Evolutionary conservation across 2,797 vertebrate genomes (phyloP).

Genomic region (Petrocephalus schoutedeni): DNA sequence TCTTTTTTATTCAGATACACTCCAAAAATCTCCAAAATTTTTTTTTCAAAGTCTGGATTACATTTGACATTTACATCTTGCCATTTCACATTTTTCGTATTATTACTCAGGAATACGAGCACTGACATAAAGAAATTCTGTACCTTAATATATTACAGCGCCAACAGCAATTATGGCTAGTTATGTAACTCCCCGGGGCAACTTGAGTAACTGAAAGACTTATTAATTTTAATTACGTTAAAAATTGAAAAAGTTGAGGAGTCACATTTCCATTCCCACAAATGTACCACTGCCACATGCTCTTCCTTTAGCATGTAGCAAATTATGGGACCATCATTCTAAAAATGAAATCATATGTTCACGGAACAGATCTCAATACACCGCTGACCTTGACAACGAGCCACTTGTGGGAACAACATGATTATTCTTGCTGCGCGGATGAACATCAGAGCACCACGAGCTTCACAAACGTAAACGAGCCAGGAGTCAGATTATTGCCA

Average conservation of each 20-base stretch:
- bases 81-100: not conserved
- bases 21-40: not conserved
- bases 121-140: not conserved
- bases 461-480: not conserved
- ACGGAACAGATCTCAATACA: not conserved
- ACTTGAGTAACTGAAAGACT: not conserved
- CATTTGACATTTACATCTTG: not conserved
- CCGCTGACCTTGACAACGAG: not conserved
- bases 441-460: not conserved
- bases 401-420: not conserved
- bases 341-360: not conserved
- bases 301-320: not conserved
- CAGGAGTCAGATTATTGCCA: not conserved
- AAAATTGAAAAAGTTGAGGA: not conserved
- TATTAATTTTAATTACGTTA: not conserved
- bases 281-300: not conserved
- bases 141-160: not conserved
- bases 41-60: constrained; percentile 32
- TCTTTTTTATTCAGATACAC: not conserved
- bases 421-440: not conserved
- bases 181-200: not conserved
- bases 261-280: not conserved
- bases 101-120: not conserved
- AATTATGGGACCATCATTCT: not conserved
- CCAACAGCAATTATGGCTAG: not conserved